phyloP scores from a whole-genome alignment of 2,888 invertebrate species.

The Ectropis crepuscularia region DNA sequence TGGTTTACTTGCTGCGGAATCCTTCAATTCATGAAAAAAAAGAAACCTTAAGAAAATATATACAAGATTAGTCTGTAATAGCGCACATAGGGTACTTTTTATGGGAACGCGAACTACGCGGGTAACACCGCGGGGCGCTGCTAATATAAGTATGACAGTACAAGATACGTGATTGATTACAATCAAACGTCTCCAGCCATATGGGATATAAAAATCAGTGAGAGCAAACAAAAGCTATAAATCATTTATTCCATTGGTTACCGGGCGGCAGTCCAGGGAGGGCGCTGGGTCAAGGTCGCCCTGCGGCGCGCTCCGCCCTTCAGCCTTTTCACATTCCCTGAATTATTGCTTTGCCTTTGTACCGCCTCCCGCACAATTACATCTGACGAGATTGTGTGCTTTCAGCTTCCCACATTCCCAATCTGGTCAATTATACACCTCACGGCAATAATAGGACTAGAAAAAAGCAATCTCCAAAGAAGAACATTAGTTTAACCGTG shows the following conservation, averaged over 20 bases:
- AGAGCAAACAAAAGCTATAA: conserved; percentile 38
- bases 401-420: conserved; percentile 38
- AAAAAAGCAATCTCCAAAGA: conserved; percentile 12
- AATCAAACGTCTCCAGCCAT: conserved; percentile 25
- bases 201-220: conserved; percentile 31
- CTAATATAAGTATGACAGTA: background rate
- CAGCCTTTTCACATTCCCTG: conserved; percentile 53
- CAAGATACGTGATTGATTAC: conserved; percentile 21
- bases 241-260: conserved; percentile 43
- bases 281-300: conserved; percentile 69
- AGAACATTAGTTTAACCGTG: conserved; percentile 16
- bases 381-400: conserved; percentile 37
- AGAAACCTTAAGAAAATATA: no score
- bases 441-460: conserved; percentile 19
- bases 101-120: no score
- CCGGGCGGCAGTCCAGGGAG: conserved; percentile 51
- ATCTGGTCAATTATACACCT: conserved; percentile 21
- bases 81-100: no score
- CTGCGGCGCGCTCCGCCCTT: conserved; percentile 52
- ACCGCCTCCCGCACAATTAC: conserved; percentile 44
- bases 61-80: no score
- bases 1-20: no score
- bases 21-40: no score
- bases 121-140: no score
- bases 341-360: conserved; percentile 54